Evolutionary conservation across 1,140 invertebrate genomes (phyloP).

Genomic region (Xylocopa sonorina): DNA sequence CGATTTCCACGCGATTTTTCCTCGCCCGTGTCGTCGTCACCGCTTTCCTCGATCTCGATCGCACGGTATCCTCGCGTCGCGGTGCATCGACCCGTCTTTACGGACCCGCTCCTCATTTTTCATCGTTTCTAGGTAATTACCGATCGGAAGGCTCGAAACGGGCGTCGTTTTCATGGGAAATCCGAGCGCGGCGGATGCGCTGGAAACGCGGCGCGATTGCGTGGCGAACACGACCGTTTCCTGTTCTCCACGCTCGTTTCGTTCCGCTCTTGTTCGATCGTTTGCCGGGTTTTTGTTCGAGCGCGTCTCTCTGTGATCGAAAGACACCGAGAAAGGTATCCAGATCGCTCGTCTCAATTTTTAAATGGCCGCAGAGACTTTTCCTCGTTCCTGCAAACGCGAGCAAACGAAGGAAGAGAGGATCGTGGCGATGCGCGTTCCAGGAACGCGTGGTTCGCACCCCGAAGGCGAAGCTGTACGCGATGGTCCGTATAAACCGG

Average conservation of each 20-base stretch:
- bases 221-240: conserved; percentile 33
- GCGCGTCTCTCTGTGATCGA: neutral
- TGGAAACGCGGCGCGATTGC: conserved; percentile 23
- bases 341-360: no score
- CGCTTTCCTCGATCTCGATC: no score
- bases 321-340: no score
- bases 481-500: neutral
- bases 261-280: neutral
- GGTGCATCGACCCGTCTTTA: conserved; percentile 4
- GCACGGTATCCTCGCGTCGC: neutral
- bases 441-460: neutral
- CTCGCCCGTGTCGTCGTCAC: no score
- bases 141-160: neutral
- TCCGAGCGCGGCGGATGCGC: neutral
- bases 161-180: conserved; percentile 30
- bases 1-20: neutral
- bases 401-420: no score
- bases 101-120: conserved; percentile 18
- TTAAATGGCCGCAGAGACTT: no score
- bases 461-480: neutral
- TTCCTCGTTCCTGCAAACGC: neutral
- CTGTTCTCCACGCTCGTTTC: neutral
- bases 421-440: neutral
- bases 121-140: neutral
- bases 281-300: neutral